Base-by-base conservation (phyloP, 2,113 vertebrate genomes). In the Delphinus delphis region DNA sequence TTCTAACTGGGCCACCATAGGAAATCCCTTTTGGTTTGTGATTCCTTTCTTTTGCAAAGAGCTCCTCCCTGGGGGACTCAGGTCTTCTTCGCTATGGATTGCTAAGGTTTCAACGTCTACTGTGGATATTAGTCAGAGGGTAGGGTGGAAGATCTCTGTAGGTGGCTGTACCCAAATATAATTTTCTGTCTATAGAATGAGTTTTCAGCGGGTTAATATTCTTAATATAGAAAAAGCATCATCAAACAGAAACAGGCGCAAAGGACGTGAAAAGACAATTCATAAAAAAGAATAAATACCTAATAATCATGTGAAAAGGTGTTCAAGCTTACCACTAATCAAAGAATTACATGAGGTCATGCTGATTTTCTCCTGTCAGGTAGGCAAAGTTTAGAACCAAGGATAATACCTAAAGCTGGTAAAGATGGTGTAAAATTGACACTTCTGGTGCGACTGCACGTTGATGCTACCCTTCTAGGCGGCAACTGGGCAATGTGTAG, bases 21-120 rank as follows among this genome's bases (percentile, higher is more conserved):
- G 62, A 81, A 95, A 84, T 73, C 15, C 23, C 74, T 93, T 67
- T 90, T 10, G 14, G 36, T 81, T 70, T 62, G 41, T 73, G 83
- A 76, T 65, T 87, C 73, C 68, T 95, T 87, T 93, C 68, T 73
- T 83, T 92, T 91, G 80, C 60, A 85, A 70, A 90, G 38, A 68
- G 3, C 55, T 90, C 67, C 28, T 83, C 26, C 12, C 4, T 26
- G 0, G 0, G 26, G 73, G 31, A 71, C 5, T 20, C 26, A 23
- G 21, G 2, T 90, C 88, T 90, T 86, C 67, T 20, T 82, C n/a
- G 41, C 50, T 89, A 33, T 31, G 8, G 23, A 31, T 41, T 55
- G 23, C 47, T 58, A 25, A 31, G 15, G 12, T 62, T 85, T 55
- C 71, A 81, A 47, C 6, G 28, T 63, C 44, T 62, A 79, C 18